Base-by-base conservation (phyloP, 64 coral and sea anemone genomes). In the Pocillopora verrucosa region DNA sequence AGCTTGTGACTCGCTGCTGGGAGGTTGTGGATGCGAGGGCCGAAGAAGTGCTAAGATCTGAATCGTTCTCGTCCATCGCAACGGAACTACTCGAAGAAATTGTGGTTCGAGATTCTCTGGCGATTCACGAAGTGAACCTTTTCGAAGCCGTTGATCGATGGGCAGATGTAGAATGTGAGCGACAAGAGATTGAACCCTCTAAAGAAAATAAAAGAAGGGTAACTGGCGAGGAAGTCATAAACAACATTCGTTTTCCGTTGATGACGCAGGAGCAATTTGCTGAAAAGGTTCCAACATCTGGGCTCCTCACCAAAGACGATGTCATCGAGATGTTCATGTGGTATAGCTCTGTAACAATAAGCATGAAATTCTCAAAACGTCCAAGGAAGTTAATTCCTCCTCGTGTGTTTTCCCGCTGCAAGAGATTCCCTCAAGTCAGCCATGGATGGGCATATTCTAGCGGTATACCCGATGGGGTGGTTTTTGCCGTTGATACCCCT, bases 81-180 rank as follows among this genome's bases (percentile, higher is more conserved):
- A 75, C n/a, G 73, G 88, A 89, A 57, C 75, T 84, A 13, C 81
- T 94, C 9, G 6, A 15, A 17, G 72, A 89, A 72, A 26, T 94
- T 20, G 14, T 94, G 0, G 67, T 86, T 11, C 60, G 88, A 16
- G 88, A 94, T 34, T 77, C 26, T 2, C 80, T 94, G 20, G 10
- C 56, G 22, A 68, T 94, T 14, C 59, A 70, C 36, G 92, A 94
- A 38, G 83, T 90, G 30, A 67, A 90, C 11, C 75, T 94, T 16
- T 94, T 94, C 56, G 20, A 90, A 78, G 92, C 92, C 58, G 78
- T 90, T 13, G 76, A 90, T 62, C 76, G 80, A 13, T 90, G 92
- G 92, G 74, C 78, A 24, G 73, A n/a, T 3, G 75, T 3, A 14
- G 68, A 86, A 56, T 78, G 72, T 38, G 26, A n/a, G 1, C 65